Percentiles rank a stretch among this genome's conserved stretches.
Conservation (phyloP, 2,888 invertebrate genomes). For the Choristoneura rosaceana region DNA sequence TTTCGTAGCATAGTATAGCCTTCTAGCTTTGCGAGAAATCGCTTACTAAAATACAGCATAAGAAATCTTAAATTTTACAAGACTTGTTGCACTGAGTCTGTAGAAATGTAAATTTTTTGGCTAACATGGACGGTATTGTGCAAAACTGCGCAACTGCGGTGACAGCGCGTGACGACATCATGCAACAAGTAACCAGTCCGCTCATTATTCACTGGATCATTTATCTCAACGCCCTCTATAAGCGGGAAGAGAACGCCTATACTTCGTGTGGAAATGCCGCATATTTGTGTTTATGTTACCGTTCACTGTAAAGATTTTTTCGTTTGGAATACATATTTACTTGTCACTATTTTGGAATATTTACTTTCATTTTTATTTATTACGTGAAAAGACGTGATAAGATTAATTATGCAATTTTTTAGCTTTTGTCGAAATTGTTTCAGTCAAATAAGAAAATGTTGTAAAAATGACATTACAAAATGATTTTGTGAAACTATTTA, state of each 20-base stretch:
- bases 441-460: background rate
- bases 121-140: constrained; percentile 43
- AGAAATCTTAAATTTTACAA: background rate
- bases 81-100: background rate
- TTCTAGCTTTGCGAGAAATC: no score
- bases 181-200: constrained; percentile 55
- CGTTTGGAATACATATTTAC: background rate
- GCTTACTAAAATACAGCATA: no score
- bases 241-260: constrained; percentile 41
- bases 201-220: constrained; percentile 50
- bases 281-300: background rate
- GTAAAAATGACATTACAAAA: background rate
- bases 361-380: no score
- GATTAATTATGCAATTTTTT: no score
- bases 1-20: no score
- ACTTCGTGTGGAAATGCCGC: constrained; percentile 34
- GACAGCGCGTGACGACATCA: constrained; percentile 60
- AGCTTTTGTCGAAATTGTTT: no score
- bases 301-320: background rate
- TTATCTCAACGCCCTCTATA: constrained; percentile 46
- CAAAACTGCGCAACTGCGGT: constrained; percentile 55
- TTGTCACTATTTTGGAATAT: no score
- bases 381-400: no score
- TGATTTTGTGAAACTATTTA: background rate
- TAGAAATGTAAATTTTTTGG: constrained; percentile 22